Percentiles rank a stretch among this genome's conserved stretches.
These are phyloP conservation scores for Tyrophagus putrescentiae DNA, from an alignment of 1,140 invertebrate species.

Conservation along the genomic window DNA sequence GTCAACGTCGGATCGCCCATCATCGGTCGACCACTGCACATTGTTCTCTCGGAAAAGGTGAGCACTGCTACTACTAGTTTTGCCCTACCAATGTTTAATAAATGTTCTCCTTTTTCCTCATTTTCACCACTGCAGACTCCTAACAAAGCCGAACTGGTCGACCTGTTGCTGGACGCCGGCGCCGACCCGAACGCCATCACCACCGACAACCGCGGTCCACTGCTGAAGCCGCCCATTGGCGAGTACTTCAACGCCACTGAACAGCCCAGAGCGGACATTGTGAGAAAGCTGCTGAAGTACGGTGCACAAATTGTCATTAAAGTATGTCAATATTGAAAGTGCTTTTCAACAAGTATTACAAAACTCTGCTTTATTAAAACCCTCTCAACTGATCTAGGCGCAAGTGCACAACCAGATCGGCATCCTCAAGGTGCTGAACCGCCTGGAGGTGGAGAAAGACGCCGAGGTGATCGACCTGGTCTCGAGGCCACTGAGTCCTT, in stretches of 20 bases:
- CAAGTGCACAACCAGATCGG: constrained; percentile 17
- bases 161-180: constrained; percentile 53
- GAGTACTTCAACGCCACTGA: constrained; percentile 66
- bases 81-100: constrained; percentile 15
- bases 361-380: background rate
- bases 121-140: constrained; percentile 36
- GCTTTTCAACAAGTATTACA: background rate
- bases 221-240: constrained; percentile 53
- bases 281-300: constrained; percentile 55
- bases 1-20: constrained; percentile 61
- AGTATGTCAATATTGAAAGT: constrained; percentile 3
- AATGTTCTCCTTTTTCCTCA: constrained; percentile 12
- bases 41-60: constrained; percentile 62
- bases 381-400: constrained; percentile 14
- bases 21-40: constrained; percentile 66
- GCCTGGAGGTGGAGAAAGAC: constrained; percentile 7
- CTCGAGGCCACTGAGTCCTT: constrained; percentile 7
- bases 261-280: constrained; percentile 48
- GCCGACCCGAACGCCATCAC: constrained; percentile 65
- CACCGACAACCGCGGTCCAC: constrained; percentile 40
- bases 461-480: constrained; percentile 5
- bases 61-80: background rate
- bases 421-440: constrained; percentile 12
- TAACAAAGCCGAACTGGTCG: constrained; percentile 42
- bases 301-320: constrained; percentile 43